A percentile compares a stretch with the other conserved stretches of the same genome.
Evolutionary conservation across 2,888 invertebrate genomes (phyloP).

Genomic region (Nephrotoma flavescens): DNA sequence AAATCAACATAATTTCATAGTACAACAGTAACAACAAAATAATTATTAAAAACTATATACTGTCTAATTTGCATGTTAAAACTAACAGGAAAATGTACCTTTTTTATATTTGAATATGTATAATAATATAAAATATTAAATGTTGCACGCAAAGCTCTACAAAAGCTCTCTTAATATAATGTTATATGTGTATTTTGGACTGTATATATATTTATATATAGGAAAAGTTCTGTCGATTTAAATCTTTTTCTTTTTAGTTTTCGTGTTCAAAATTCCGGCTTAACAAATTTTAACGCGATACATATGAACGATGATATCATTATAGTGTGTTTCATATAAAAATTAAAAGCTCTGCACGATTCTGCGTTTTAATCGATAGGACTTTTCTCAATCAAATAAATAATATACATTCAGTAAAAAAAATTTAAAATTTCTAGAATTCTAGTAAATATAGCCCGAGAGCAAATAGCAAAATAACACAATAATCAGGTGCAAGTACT

Average conservation of each 20-base stretch:
- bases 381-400: not conserved
- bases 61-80: not conserved
- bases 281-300: not conserved
- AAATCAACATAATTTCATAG: not conserved
- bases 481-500: not conserved
- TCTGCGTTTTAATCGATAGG: not conserved
- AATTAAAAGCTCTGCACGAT: not conserved
- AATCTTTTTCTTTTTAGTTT: not conserved
- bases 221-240: not conserved
- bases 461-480: not conserved
- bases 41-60: not conserved
- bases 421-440: not conserved
- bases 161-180: not conserved
- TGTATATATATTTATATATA: not conserved
- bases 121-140: not conserved
- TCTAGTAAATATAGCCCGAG: not conserved
- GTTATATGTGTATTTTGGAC: not conserved
- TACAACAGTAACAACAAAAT: not conserved
- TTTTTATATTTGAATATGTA: not conserved
- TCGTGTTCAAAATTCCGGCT: not conserved
- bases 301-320: not conserved
- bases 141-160: not conserved
- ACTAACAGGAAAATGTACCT: not conserved
- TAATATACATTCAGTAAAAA: not conserved
- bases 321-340: not conserved